Percentiles rank a stretch among this genome's conserved stretches.
These are phyloP conservation scores for Larimichthys crocea DNA, from an alignment of 2,113 vertebrate species.

Conservation along the genomic window DNA sequence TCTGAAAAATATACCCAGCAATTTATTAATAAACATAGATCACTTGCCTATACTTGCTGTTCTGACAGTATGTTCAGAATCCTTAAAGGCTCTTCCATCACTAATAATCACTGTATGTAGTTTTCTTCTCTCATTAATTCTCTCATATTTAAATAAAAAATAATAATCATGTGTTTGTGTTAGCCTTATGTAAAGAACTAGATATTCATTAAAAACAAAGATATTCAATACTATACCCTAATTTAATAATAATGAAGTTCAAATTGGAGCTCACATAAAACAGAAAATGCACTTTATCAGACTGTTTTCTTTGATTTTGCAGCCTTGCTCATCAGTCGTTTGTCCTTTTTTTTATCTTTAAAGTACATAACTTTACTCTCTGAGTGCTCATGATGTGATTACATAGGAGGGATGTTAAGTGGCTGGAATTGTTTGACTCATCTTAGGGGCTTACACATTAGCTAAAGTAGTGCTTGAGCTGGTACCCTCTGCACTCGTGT, in stretches of 20 bases:
- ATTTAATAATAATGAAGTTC: background rate
- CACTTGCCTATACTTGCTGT: no score
- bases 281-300: background rate
- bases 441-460: conserved; percentile 7
- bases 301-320: background rate
- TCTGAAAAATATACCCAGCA: no score
- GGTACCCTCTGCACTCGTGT: background rate
- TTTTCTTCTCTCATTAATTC: no score
- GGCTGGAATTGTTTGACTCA: conserved; percentile 22
- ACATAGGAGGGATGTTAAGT: background rate
- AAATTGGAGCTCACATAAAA: background rate
- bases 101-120: no score
- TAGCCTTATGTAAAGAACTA: no score
- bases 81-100: no score
- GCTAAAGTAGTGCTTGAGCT: conserved; percentile 39
- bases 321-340: background rate
- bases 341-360: background rate
- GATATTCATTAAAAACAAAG: no score
- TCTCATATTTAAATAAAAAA: no score
- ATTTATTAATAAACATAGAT: no score
- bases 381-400: conserved; percentile 1
- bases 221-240: no score
- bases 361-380: background rate
- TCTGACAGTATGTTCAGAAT: no score
- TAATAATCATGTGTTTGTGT: no score